Percentiles rank a stretch among this genome's conserved stretches.
Conservation (phyloP, 2,888 invertebrate genomes). For the Trisateles emortualis region DNA sequence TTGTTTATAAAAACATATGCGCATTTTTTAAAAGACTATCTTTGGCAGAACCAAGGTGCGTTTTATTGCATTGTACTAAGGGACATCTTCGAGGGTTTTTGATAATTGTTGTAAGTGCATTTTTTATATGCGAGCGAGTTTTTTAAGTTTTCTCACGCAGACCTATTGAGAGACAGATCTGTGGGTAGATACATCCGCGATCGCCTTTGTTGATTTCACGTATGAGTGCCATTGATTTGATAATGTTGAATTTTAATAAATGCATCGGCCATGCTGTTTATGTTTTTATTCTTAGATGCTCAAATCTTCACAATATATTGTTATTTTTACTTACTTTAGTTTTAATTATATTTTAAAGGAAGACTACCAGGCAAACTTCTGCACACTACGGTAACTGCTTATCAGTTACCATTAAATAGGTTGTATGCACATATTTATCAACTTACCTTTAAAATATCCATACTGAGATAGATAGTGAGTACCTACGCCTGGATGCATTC, state of each 20-base stretch:
- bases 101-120: slow-evolving; percentile 78
- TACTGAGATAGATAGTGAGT: too few relatives aligned
- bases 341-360: too few relatives aligned
- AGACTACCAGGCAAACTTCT: too few relatives aligned
- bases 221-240: slow-evolving; percentile 71
- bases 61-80: slow-evolving; percentile 70
- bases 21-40: slow-evolving; percentile 83
- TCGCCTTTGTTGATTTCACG: slow-evolving; percentile 61
- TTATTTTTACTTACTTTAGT: too few relatives aligned
- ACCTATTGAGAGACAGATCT: slow-evolving; percentile 77
- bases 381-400: too few relatives aligned
- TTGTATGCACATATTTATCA: too few relatives aligned
- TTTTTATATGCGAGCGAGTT: slow-evolving; percentile 82
- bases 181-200: slow-evolving; percentile 85
- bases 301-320: not conserved
- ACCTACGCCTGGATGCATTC: too few relatives aligned
- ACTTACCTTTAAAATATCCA: too few relatives aligned
- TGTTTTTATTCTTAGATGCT: slow-evolving; percentile 2
- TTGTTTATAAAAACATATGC: slow-evolving; percentile 85
- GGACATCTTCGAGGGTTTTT: slow-evolving; percentile 80
- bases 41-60: slow-evolving; percentile 78
- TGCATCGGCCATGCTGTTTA: slow-evolving; percentile 24
- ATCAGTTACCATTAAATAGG: too few relatives aligned
- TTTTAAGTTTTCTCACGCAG: slow-evolving; percentile 86
- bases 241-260: slow-evolving; percentile 39